Evolutionary conservation across 2,888 invertebrate species (phyloP).

Genomic region (Diarsia dahlii): DNA sequence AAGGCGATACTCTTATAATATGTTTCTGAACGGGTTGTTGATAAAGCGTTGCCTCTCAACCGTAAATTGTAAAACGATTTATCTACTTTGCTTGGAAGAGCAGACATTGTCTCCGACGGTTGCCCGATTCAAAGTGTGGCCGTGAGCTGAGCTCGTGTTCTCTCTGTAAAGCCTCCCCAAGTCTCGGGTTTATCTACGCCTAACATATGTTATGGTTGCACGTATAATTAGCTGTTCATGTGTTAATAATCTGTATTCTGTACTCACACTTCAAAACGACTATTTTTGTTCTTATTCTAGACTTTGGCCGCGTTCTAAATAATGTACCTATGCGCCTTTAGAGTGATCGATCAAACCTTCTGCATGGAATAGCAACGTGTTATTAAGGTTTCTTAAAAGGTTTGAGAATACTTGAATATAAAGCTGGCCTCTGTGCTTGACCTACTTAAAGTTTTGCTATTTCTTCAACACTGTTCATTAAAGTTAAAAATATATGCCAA

Average conservation of each 20-base stretch:
- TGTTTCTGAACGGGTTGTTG: slow-evolving; percentile 48
- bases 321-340: slow-evolving; percentile 1
- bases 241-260: slow-evolving; percentile 19
- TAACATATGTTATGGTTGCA: slow-evolving; percentile 39
- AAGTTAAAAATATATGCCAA: not conserved
- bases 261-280: not conserved
- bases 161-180: slow-evolving; percentile 52
- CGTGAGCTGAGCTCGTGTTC: slow-evolving; percentile 47
- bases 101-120: slow-evolving; percentile 55
- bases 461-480: not conserved
- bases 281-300: slow-evolving; percentile 4
- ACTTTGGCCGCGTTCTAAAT: not conserved
- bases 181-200: slow-evolving; percentile 50
- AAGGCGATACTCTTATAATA: slow-evolving; percentile 26
- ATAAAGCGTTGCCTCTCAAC: slow-evolving; percentile 46
- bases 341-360: slow-evolving; percentile 32
- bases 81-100: slow-evolving; percentile 60
- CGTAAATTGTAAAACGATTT: slow-evolving; percentile 64
- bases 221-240: slow-evolving; percentile 29
- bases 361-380: slow-evolving; percentile 21
- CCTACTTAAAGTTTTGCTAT: slow-evolving; percentile 7
- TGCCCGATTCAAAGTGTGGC: slow-evolving; percentile 47
- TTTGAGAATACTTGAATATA: slow-evolving; percentile 27
- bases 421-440: slow-evolving; percentile 29
- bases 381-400: slow-evolving; percentile 27